These are phyloP conservation scores for Yoshiicerus persimilis DNA, from an alignment of 1,140 invertebrate genomes.

Conservation along the genomic window DNA sequence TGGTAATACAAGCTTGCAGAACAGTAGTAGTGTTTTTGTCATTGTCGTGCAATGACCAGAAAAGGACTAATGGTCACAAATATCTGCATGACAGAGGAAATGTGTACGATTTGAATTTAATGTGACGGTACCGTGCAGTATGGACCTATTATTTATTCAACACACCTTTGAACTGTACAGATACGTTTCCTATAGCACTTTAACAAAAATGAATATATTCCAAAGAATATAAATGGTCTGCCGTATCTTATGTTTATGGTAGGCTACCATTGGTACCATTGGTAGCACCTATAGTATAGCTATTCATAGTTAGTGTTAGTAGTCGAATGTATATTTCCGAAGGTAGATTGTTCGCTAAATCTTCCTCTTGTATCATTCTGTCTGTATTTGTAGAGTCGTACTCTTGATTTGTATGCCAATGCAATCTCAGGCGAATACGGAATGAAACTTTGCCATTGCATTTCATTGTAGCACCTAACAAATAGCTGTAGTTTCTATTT, in stretches of 20 bases:
- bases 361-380: neutral
- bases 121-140: neutral
- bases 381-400: neutral
- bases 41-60: neutral
- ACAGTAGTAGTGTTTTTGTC: no score
- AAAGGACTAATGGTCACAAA: neutral
- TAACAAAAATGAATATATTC: neutral
- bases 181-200: neutral
- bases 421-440: neutral
- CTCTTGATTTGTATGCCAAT: neutral
- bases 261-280: no score
- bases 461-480: neutral
- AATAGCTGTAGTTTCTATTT: neutral
- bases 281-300: neutral
- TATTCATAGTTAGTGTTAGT: no score
- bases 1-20: no score
- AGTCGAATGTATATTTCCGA: neutral
- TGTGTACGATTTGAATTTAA: neutral
- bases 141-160: neutral
- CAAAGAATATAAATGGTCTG: neutral
- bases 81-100: neutral
- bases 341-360: neutral
- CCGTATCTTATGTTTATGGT: neutral
- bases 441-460: neutral
- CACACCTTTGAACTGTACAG: neutral